Evolutionary conservation across 2,113 vertebrate species (phyloP).

Genomic region (Fregata magnificens): DNA sequence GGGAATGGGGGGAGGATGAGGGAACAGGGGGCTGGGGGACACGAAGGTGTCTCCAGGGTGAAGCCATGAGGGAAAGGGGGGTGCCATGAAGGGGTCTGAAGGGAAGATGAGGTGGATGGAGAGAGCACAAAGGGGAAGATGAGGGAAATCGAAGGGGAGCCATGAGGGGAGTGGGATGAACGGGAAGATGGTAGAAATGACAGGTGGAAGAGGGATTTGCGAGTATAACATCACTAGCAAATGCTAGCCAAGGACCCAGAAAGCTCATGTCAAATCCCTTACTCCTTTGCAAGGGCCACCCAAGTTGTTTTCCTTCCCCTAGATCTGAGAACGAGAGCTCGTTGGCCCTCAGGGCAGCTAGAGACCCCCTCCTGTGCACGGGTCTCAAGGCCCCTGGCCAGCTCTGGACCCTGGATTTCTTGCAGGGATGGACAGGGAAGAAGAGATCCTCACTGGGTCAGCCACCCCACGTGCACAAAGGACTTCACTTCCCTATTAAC

Average conservation of each 20-base stretch:
- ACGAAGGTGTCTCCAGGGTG: not conserved
- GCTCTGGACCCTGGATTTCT: too few species aligned
- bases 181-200: not conserved
- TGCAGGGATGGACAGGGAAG: not conserved
- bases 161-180: not conserved
- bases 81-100: accelerated
- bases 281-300: not conserved
- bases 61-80: not conserved
- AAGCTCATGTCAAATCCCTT: not conserved
- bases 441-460: not conserved
- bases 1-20: too few species aligned
- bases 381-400: accelerated
- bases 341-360: not conserved
- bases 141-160: not conserved
- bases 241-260: not conserved
- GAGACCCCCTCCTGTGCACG: accelerated
- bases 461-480: not conserved
- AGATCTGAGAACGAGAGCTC: accelerated
- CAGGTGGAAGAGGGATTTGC: not conserved
- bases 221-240: too few species aligned
- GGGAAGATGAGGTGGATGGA: not conserved
- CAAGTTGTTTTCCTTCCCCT: not conserved
- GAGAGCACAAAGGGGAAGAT: too few species aligned
- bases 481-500: not conserved
- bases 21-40: too few species aligned